Evolutionary conservation across 2,888 invertebrate genomes (phyloP), one percentile per base, ranked within the genome.

Genomic region (Caenorhabditis japonica): DNA sequence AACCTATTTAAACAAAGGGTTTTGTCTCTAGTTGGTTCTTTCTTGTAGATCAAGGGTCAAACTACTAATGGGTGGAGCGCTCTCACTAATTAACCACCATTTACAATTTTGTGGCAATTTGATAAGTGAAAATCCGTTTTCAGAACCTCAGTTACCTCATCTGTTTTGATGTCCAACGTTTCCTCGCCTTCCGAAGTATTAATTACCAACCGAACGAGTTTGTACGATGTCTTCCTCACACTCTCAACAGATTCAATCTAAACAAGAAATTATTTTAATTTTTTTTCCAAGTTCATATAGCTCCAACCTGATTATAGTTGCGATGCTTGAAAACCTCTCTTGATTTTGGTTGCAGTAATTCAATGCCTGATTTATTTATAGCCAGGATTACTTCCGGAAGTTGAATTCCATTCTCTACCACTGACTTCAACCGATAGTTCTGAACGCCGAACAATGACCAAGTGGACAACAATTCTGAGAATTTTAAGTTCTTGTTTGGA

Each of bases 401-500:
- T 39, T 53, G 53, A 23, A 58, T 51, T 3, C 53, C 70, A 34
- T 66, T 69, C 27, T 58, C 59, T 36, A 58, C 58, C 17, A 60
- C 58, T 3, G 71, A 60, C 21, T 73, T 74, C 17, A 77, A 25
- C 23, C 60, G 97, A 90, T 97, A 99, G 92, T 97, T 97, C 82
- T 95, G 95, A 76, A 96, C 95, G 15, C 97, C 97, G 90, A 97
- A 97, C 61, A 97, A 90, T 46, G 94, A 93, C 97, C 97, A 97
- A 85, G 93, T 92, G 78, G 94, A 94, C 27, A 97, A 89, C 55
- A 95, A 93, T 91, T 95, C 94, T 92, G 90, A 52, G 90, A 88
- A 68, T 41, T 44, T 27, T 30, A 41, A 10, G 52, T 17, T 46
- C 30, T 49, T 34, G 59, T 46, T 39, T 62, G 64, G 51, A 17